Evolutionary conservation across 2,888 invertebrate species (phyloP).

Genomic region (Andrena bucephala): DNA sequence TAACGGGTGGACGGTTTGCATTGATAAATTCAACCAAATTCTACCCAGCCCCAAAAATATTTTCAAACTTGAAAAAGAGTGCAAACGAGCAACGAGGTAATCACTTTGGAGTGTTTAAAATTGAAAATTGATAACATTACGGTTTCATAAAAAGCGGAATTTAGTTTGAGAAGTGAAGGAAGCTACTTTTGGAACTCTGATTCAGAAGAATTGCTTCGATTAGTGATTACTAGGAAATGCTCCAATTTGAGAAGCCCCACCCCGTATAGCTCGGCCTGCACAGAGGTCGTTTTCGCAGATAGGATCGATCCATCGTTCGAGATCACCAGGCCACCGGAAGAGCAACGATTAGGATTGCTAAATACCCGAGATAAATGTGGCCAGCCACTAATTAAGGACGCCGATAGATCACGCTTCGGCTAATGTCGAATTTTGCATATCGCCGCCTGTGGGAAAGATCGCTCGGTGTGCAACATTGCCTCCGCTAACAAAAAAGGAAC

Average conservation of each 20-base stretch:
- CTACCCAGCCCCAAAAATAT: too few species aligned
- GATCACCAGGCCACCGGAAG: conserved; percentile 44
- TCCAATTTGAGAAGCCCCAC: conserved; percentile 1
- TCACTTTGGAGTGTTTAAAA: neutral
- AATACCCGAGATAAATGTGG: conserved; percentile 51
- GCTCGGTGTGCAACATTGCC: conserved; percentile 38
- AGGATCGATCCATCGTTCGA: conserved; percentile 22
- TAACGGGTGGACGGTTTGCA: neutral
- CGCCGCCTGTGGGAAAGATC: conserved; percentile 53
- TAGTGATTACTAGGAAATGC: neutral
- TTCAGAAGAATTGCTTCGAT: neutral
- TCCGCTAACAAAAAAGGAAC: conserved; percentile 35
- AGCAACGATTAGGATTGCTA: conserved; percentile 58
- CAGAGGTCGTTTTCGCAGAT: neutral
- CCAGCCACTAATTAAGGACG: conserved; percentile 57
- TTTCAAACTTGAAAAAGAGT: neutral
- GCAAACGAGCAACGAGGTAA: neutral
- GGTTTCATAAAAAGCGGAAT: too few species aligned
- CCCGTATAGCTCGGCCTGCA: neutral
- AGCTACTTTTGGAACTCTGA: neutral
- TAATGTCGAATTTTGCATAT: conserved; percentile 68
- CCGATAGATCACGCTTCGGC: conserved; percentile 58
- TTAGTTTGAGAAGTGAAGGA: too few species aligned
- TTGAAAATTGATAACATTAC: too few species aligned
- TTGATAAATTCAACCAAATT: neutral